Evolutionary conservation across 2,888 invertebrate species (phyloP), one percentile per base, ranked within the genome.

Genomic region (Cordilura impudica): DNA sequence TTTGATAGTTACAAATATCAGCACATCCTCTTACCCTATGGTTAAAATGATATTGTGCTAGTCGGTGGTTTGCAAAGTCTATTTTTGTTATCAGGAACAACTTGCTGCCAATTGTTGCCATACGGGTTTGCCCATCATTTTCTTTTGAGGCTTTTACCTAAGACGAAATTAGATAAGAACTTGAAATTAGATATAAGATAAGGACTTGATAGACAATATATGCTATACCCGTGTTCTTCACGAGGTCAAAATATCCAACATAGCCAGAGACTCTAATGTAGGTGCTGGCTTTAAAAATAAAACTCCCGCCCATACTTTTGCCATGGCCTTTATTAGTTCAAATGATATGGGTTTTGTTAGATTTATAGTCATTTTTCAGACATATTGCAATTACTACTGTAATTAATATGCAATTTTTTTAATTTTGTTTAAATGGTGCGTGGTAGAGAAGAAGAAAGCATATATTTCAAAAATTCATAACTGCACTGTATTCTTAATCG

Each of bases 321-420:
- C 99, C 49, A 97, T 98, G 95, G 99, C 99, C 7, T 99, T 99
- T 88, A 99, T 99, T 83, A 98, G 98, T 14, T 96, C 98, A 26
- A 99, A 99, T 73, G 94, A 95, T 79, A 93, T 97, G 89, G 98
- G 98, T 54, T 92, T 97, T 86, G 97, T 99, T 84, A n/a, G n/a
- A n/a, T n/a, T n/a, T n/a, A n/a, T n/a, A n/a, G n/a, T n/a, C n/a
- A n/a, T n/a, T n/a, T n/a, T n/a, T n/a, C n/a, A n/a, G n/a, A n/a
- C n/a, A n/a, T n/a, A n/a, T n/a, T n/a, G n/a, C n/a, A n/a, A n/a
- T n/a, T n/a, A n/a, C n/a, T n/a, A n/a, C n/a, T n/a, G n/a, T n/a
- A n/a, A n/a, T n/a, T n/a, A n/a, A n/a, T n/a, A n/a, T n/a, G n/a
- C n/a, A n/a, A n/a, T n/a, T n/a, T n/a, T n/a, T n/a, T n/a, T n/a